These are phyloP conservation scores for Aleiodes sp. DNA, from an alignment of 1,140 invertebrate genomes.

Conservation along the genomic window DNA sequence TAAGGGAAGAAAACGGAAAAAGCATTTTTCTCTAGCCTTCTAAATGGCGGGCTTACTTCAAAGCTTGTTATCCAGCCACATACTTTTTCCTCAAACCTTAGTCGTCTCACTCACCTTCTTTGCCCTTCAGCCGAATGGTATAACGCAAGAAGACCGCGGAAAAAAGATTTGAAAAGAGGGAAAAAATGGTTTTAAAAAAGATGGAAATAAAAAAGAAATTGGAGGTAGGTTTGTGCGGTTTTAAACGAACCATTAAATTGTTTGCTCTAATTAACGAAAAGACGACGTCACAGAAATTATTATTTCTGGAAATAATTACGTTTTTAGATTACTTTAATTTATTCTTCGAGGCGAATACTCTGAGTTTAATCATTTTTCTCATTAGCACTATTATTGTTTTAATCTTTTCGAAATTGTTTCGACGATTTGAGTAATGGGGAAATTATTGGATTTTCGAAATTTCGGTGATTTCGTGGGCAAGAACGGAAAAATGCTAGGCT, in stretches of 20 bases:
- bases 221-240: constrained; percentile 3
- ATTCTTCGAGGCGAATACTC: too few species aligned
- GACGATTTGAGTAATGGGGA: too few species aligned
- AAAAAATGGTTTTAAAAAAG: constrained; percentile 19
- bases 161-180: constrained; percentile 11
- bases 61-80: constrained; percentile 49
- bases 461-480: too few species aligned
- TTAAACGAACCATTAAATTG: constrained; percentile 17
- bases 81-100: constrained; percentile 36
- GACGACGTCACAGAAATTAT: neutral
- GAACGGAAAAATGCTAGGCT: too few species aligned
- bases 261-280: constrained; percentile 28
- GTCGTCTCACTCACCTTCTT: constrained; percentile 19
- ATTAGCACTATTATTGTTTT: too few species aligned
- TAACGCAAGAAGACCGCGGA: neutral
- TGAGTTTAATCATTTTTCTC: too few species aligned
- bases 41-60: constrained; percentile 51
- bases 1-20: constrained; percentile 44
- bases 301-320: neutral
- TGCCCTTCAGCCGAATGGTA: constrained; percentile 22
- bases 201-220: neutral
- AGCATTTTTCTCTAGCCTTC: constrained; percentile 49
- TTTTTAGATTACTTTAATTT: too few species aligned
- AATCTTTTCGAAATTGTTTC: too few species aligned
- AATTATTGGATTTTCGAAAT: too few species aligned